Evolutionary conservation across 2,113 vertebrate genomes (phyloP), one percentile per base, ranked within the genome.

Genomic region (Sebastes fasciatus): DNA sequence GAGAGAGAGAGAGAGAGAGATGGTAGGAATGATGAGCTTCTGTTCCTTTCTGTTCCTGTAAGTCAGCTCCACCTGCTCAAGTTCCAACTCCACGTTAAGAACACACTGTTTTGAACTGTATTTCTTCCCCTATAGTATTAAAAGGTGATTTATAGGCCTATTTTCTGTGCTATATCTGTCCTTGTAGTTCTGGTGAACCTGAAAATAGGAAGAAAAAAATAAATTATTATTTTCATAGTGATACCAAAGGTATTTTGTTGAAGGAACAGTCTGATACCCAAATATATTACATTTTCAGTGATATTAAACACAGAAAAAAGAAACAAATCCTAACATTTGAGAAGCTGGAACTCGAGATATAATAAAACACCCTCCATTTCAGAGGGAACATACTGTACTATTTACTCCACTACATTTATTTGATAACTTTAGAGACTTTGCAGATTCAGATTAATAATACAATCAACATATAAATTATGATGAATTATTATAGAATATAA

Each of bases 61-160:
- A 58, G 8, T 65, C 57, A 73, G 78, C 76, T 73, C 71, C 71
- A 76, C 66, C 66, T 82, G 78, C 71, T 83, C 62, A 76, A 49
- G 82, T 48, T 77, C 43, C 65, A 74, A 58, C 21, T 70, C 63
- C 46, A 72, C 65, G 43, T 21, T 67, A 6, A 19, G 26, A 66
- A 55, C 58, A 65, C 40, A 43, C 3, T 4, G 65, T 23, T n/a
- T 26, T 26, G 26, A 26, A 2, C 26, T 26, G 26, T 26, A 26
- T 26, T 21, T 42, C 13, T 4, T 5, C 5, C 16, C 17, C n/a
- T 48, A 1, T 14, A 21, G 57, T 10, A 21, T 5, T 68, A 51
- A 8, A 40, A 48, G 67, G 26, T 12, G 67, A 70, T 5, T 26
- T 17, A 12, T 11, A 19, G 10, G 5, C 26, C 8, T 52, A 21